These are phyloP conservation scores for Sterrhoptilus dennistouni DNA, from an alignment of 2,113 vertebrate genomes.

Conservation along the genomic window DNA sequence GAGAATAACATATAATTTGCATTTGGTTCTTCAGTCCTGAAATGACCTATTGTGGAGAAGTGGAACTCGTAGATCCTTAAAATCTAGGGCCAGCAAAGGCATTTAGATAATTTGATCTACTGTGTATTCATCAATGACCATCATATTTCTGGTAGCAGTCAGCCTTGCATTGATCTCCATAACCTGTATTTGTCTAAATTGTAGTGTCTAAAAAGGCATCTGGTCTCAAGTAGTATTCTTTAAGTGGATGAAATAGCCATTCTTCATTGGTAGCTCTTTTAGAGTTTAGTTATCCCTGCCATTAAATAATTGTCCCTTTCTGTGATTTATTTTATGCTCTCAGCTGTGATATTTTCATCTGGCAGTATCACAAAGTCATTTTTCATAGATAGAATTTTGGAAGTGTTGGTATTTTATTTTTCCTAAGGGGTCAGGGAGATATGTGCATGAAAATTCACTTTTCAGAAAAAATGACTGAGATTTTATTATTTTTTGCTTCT, in stretches of 20 bases:
- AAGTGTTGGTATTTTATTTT: not conserved
- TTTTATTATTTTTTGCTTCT: not conserved
- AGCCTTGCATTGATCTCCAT: not conserved
- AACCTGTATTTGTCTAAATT: not conserved
- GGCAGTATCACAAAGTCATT: not conserved
- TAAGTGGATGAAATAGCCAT: not conserved
- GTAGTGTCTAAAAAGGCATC: not conserved
- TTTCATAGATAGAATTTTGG: not conserved
- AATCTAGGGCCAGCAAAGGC: not conserved
- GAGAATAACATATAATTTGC: not conserved
- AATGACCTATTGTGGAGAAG: not conserved
- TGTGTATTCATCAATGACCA: not conserved
- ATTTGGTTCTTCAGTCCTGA: not conserved
- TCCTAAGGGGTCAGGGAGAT: rapidly evolving
- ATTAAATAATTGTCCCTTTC: not conserved
- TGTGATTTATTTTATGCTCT: not conserved
- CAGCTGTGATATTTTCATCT: not conserved
- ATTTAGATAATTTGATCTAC: not conserved
- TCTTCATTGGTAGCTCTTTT: not conserved
- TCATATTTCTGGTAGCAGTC: not conserved
- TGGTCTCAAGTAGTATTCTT: not conserved
- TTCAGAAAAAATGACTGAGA: not conserved
- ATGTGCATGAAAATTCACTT: not conserved
- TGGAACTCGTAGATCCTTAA: not conserved
- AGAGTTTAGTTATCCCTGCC: not conserved